Conservation (phyloP, 2,888 invertebrate genomes). For the Amphiduros pacificus region DNA sequence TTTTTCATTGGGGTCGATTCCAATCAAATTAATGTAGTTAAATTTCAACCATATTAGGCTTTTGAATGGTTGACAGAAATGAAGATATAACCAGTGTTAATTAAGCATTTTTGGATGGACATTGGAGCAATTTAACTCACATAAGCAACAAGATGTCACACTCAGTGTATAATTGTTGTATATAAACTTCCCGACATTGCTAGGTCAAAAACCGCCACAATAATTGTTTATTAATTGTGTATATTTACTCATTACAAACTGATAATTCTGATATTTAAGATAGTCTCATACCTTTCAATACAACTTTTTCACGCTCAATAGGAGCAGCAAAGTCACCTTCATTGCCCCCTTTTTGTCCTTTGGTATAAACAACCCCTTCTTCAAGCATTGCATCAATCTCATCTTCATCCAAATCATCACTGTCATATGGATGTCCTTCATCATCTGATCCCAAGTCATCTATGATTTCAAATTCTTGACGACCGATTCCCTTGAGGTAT, state of each 20-base stretch:
- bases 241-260: not conserved
- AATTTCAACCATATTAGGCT: too few relatives aligned
- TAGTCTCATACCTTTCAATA: conserved; percentile 27
- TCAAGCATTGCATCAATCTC: conserved; percentile 34
- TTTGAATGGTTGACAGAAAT: too few relatives aligned
- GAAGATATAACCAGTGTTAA: too few relatives aligned
- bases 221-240: not conserved
- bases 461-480: conserved; percentile 25
- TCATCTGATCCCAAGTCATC: conserved; percentile 24
- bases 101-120: too few relatives aligned
- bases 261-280: not conserved
- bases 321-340: conserved; percentile 25
- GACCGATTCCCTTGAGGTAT: not conserved
- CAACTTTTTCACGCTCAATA: conserved; percentile 26
- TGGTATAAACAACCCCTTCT: conserved; percentile 16
- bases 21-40: not conserved
- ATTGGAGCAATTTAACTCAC: too few relatives aligned
- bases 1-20: not conserved
- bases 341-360: not conserved
- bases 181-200: too few relatives aligned
- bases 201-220: not conserved
- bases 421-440: conserved; percentile 18
- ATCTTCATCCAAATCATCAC: conserved; percentile 26
- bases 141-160: too few relatives aligned
- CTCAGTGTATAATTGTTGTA: too few relatives aligned